Evolutionary conservation across 2,797 vertebrate genomes (phyloP), one percentile per base, ranked within the genome.

Genomic region (Halcyon badia): DNA sequence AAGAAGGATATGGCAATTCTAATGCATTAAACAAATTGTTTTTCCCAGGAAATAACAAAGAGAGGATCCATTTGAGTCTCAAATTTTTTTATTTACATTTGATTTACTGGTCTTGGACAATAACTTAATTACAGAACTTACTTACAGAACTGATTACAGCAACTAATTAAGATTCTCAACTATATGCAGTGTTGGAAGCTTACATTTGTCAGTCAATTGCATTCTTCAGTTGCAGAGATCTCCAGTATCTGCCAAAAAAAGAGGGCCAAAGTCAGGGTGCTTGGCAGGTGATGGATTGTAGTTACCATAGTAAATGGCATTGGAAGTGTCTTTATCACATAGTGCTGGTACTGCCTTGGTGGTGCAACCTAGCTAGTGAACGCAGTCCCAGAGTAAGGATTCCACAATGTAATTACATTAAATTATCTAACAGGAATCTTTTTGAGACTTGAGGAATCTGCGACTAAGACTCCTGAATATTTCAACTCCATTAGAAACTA

Each of bases 231-330:
- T 62, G 35, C 28, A 89, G 58, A 79, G 10, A 3, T 41, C 25
- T 75, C 35, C 56, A 42, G 1, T 28, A 14, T 20, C 14, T 79
- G 28, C 15, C 22, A 42, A 17, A 46, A 72, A 71, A 66, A 48
- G 21, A 39, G 46, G 56, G 21, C 5, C 22, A 21, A 13, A 54
- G 0, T 3, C 0, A 0, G 19, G 5, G 3, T 76, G 20, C 11
- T 25, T 54, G 41, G 6, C 10, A 42, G 24, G 18, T 12, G 14
- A 4, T 41, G 22, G 7, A 17, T 8, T 83, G 44, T 12, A n/a
- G 33, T 69, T 64, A 12, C 3, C 48, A 10, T 4, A 19, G 31
- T 3, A 61, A 44, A 9, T 24, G 31, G 9, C 37, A 46, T 9
- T 22, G 42, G 75, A 21, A 5, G 3, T 57, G 9, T 79, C n/a